A percentile compares a stretch with the other conserved stretches of the same genome.
phyloP scores from a whole-genome alignment of 2,888 invertebrate species.

The Syritta pipiens region DNA sequence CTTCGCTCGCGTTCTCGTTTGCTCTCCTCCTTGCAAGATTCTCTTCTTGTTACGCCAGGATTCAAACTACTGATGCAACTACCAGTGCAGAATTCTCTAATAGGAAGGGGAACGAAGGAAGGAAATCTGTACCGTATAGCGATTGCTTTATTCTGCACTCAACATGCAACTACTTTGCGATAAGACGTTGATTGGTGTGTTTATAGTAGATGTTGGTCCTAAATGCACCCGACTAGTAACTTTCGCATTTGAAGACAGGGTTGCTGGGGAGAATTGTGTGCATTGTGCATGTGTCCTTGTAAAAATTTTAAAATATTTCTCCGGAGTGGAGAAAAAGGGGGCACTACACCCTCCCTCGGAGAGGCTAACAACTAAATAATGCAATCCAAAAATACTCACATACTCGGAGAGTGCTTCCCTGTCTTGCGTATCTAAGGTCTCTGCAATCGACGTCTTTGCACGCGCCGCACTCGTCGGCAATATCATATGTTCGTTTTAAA shows the following conservation, averaged over 20 bases:
- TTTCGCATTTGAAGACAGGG: slow-evolving; percentile 37
- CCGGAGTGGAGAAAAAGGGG: slow-evolving; percentile 18
- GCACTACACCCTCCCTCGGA: slow-evolving; percentile 9
- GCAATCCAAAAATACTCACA: slow-evolving; percentile 62
- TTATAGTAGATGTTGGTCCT: slow-evolving; percentile 61
- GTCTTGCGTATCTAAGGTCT: slow-evolving; percentile 38
- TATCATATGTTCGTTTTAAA: slow-evolving; percentile 58
- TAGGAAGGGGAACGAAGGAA: slow-evolving; percentile 11
- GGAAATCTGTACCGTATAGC: too few species aligned
- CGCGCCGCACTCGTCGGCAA: slow-evolving; percentile 9
- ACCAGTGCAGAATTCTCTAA: slow-evolving; percentile 25
- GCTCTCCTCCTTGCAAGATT: neutral
- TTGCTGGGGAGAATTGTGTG: slow-evolving; percentile 22
- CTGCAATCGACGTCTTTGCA: slow-evolving; percentile 37
- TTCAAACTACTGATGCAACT: slow-evolving; percentile 31
- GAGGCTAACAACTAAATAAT: slow-evolving; percentile 64
- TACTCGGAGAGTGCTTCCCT: slow-evolving; percentile 20
- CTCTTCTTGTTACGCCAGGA: slow-evolving; percentile 10
- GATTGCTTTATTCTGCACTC: slow-evolving; percentile 64
- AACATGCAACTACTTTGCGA: slow-evolving; percentile 56
- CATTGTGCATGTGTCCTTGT: slow-evolving; percentile 56
- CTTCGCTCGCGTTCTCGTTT: neutral
- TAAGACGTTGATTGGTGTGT: slow-evolving; percentile 66
- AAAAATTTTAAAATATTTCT: slow-evolving; percentile 63
- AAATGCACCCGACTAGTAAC: slow-evolving; percentile 59